A percentile compares a stretch with the other conserved stretches of the same genome.
phyloP scores from a whole-genome alignment of 2,888 invertebrate genomes.

The Platypus cylindrus region DNA sequence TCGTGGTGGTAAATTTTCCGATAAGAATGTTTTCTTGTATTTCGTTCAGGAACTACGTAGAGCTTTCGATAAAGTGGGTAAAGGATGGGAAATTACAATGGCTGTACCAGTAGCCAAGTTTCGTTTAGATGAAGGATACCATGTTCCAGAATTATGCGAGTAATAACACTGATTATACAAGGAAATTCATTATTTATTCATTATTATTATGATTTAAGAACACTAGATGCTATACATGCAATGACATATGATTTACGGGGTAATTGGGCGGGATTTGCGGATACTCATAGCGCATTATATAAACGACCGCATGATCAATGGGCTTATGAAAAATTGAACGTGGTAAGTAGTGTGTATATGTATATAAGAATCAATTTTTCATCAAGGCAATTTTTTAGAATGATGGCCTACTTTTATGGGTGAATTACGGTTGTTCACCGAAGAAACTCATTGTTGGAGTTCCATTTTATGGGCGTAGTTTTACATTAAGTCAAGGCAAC shows the following conservation, averaged over 20 bases:
- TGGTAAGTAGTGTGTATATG: conserved; percentile 45
- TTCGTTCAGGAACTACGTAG: conserved; percentile 69
- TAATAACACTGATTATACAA: conserved; percentile 37
- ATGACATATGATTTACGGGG: conserved; percentile 80
- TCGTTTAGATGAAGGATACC: conserved; percentile 77
- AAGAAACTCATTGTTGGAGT: conserved; percentile 80
- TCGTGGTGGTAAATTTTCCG: conserved; percentile 70
- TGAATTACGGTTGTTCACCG: conserved; percentile 75
- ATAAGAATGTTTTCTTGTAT: conserved; percentile 71
- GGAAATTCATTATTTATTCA: background rate
- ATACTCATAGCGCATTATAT: conserved; percentile 77
- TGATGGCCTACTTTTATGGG: conserved; percentile 79
- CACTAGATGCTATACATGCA: conserved; percentile 68
- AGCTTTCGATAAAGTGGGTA: conserved; percentile 62
- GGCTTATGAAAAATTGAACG: conserved; percentile 81
- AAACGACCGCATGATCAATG: conserved; percentile 78
- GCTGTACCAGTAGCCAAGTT: conserved; percentile 83
- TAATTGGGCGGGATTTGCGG: conserved; percentile 86
- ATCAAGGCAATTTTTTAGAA: conserved; percentile 43
- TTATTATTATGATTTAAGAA: conserved; percentile 34
- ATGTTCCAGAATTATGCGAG: conserved; percentile 81
- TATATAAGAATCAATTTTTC: background rate
- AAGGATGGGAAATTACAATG: conserved; percentile 79
- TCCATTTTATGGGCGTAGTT: conserved; percentile 81
- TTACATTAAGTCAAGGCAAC: conserved; percentile 68